phyloP scores from a whole-genome alignment of 2,113 vertebrate genomes.

The Upupa epops region DNA sequence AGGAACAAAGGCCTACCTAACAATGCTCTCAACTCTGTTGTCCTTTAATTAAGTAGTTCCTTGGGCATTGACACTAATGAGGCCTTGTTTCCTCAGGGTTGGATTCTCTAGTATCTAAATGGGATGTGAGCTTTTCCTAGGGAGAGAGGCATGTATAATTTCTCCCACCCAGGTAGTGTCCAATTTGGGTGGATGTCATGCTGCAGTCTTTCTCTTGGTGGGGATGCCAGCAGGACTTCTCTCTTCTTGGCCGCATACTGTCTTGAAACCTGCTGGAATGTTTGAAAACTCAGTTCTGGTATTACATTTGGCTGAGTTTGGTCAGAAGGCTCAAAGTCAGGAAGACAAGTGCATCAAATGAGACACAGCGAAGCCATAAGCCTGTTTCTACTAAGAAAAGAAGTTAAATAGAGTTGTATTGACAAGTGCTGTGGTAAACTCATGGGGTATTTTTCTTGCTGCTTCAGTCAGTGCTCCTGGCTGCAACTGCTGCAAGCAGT shows the following conservation, averaged over 20 bases:
- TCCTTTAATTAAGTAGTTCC: conserved; percentile 64
- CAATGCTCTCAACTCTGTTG: conserved; percentile 52
- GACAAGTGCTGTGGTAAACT: neutral
- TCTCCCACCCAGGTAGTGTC: conserved; percentile 25
- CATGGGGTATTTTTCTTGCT: neutral
- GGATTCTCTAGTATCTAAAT: conserved; percentile 60
- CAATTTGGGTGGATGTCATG: conserved; percentile 18
- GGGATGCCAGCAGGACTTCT: neutral
- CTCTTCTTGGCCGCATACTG: neutral
- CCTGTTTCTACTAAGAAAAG: neutral
- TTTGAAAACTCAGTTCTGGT: neutral
- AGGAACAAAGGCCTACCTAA: conserved; percentile 58
- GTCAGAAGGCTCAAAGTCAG: neutral
- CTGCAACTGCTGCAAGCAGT: neutral
- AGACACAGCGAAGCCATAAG: neutral
- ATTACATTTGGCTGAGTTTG: neutral
- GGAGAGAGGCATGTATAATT: conserved; percentile 37
- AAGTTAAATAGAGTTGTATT: neutral
- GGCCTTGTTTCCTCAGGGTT: conserved; percentile 61
- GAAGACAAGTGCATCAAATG: neutral
- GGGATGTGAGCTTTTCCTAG: conserved; percentile 48
- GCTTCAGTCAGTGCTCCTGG: neutral
- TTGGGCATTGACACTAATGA: conserved; percentile 44
- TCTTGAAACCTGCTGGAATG: neutral
- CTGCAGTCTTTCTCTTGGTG: conserved; percentile 40